Base-by-base conservation (phyloP, 2,797 vertebrate species). In the Yasuhikotakia modesta region DNA sequence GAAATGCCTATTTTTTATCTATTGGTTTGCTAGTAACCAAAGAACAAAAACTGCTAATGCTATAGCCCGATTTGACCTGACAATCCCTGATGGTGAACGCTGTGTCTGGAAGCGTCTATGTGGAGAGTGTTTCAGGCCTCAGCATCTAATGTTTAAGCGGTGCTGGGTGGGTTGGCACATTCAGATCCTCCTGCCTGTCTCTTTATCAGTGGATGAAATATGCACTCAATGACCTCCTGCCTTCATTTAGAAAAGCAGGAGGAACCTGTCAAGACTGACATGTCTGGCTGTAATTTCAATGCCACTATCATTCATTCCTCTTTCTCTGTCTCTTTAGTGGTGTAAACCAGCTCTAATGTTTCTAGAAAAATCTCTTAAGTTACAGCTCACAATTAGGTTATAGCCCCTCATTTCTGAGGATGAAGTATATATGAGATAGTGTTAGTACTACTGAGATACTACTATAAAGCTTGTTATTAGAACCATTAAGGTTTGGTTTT, bases 201-300 rank as follows among this genome's bases (percentile, higher is more conserved):
- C 48, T 64, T 17, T 63, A 73, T 80, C 68, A 71, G 78, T 50
- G 12, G 58, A 78, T 84, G 78, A n/a, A n/a, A n/a, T 82, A 78
- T 82, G 61, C 66, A 69, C 67, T 63, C 58, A 63, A 70, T 81
- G 76, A 78, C 74, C 80, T 72, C 61, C 72, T 68, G 21, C 35
- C 35, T 39, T 46, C 80, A 66, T 80, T 81, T 58, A 67, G 66
- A 76, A 75, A 53, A 70, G 45, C 69, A 80, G 80, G 84, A 69
- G 65, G 69, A 81, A n/a, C 69, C 78, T 82, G 82, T 81, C 84
- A 84, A 45, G 80, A 53, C 75, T 80, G 79, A 85, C 76, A 64
- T 83, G 79, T 83, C 70, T 76, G 48, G 67, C 78, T 65, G 63
- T 85, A 78, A 84, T 84, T 85, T 85, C 83, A 53, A 30, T 35